Conservation (phyloP, 2,113 vertebrate genomes). For the Serinus canaria region DNA sequence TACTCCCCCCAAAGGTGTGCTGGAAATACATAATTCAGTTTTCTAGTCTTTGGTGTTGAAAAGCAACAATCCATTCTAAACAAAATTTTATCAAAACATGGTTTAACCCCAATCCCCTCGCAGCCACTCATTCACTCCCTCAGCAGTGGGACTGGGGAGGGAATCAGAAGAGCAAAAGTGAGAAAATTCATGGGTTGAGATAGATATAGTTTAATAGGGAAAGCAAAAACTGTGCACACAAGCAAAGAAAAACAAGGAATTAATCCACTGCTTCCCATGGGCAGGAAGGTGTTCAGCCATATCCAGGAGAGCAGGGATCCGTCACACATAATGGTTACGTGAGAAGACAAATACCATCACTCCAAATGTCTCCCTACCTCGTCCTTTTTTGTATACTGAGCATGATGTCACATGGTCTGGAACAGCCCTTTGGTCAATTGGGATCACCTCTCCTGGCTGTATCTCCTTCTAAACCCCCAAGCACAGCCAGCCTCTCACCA, state of each 20-base stretch:
- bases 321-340: fast-evolving
- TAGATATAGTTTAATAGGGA: background rate
- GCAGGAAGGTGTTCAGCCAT: background rate
- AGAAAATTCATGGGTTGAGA: background rate
- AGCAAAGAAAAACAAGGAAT: background rate
- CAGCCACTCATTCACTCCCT: background rate
- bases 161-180: background rate
- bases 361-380: background rate
- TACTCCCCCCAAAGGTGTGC: fast-evolving
- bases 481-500: background rate
- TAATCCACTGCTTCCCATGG: background rate
- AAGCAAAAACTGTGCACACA: background rate
- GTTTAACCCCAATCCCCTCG: background rate
- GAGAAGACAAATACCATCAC: background rate
- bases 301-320: background rate
- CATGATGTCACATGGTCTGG: fast-evolving
- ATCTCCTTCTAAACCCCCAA: background rate
- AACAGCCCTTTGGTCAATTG: fast-evolving
- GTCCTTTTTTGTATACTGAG: background rate
- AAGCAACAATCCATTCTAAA: background rate
- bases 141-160: background rate
- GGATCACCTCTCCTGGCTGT: background rate
- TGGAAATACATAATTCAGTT: background rate
- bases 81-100: background rate
- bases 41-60: background rate